phyloP scores from a whole-genome alignment of 2,888 invertebrate genomes.

The Noctua pronuba region DNA sequence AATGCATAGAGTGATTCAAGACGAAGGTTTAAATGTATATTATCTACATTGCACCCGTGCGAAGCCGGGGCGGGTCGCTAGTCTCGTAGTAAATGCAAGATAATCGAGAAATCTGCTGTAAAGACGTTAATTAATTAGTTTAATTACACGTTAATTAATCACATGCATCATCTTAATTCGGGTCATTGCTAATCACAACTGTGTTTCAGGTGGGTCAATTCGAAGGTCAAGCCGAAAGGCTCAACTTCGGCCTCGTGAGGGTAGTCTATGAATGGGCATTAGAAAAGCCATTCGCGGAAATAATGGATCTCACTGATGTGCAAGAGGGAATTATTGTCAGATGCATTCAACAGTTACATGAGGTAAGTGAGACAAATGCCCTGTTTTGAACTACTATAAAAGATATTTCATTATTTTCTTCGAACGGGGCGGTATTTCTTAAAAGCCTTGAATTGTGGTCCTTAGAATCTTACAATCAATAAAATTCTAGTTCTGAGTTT shows the following conservation, averaged over 20 bases:
- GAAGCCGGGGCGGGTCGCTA: too few relatives aligned
- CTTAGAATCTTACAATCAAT: neutral
- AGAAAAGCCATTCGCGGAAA: conserved; percentile 97
- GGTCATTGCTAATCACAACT: neutral
- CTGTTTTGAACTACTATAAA: neutral
- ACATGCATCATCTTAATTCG: neutral
- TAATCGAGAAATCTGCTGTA: neutral
- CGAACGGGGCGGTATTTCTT: neutral
- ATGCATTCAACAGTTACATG: conserved; percentile 98
- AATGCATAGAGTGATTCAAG: too few relatives aligned
- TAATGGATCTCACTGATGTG: conserved; percentile 97
- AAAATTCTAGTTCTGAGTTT: neutral
- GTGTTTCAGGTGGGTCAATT: conserved; percentile 83
- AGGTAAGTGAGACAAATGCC: conserved; percentile 88
- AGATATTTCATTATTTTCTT: neutral
- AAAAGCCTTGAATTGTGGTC: neutral
- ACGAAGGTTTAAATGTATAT: too few relatives aligned
- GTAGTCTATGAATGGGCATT: conserved; percentile 99
- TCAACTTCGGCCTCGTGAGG: conserved; percentile 97
- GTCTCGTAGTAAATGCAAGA: neutral
- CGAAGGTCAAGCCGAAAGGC: conserved; percentile 83
- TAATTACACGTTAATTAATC: neutral
- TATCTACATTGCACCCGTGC: too few relatives aligned
- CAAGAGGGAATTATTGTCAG: conserved; percentile 99
- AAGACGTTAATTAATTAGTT: too few relatives aligned